Evolutionary conservation across 2,888 invertebrate species (phyloP), one percentile per base, ranked within the genome.

Genomic region (Dasypogon diadema): DNA sequence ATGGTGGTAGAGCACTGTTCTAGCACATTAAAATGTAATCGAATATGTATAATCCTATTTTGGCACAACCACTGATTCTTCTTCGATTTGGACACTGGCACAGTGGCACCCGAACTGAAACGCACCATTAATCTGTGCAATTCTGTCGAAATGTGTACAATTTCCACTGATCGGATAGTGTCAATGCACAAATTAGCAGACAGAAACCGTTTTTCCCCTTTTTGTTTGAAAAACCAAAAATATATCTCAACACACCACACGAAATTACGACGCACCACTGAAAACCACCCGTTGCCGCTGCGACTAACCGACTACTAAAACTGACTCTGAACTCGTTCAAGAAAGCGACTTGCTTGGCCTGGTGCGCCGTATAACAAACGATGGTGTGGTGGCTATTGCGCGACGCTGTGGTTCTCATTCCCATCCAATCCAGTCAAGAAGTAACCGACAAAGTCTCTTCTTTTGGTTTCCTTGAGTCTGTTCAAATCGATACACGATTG

Each of bases 401-500:
- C 42, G 42, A 37, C n/a, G 63, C 42, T 24, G 26, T 26, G 22
- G 37, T 22, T 10, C 63, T 16, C 10, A 10, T 42, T 65, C 26
- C 65, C 46, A 65, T 65, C 65, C 46, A 30, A 70, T 42, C 14
- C 22, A 68, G 16, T 48, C 70, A 34, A 54, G 21, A 54, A 34
- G 30, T n/a, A 54, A 68, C 46, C 37, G 60, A 22, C 54, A 37
- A 18, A 10, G 1, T n/a, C 26, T 54, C 30, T 54, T 34, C 30
- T 54, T 24, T 34, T 30, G 54, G 16, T 51, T 70, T 54, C 34
- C 18, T 2, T 16, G 21, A 18, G 34, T 34, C 30, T 30, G 24
- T 70, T 68, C 48, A 24, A 68, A 48, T 48, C 65, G 60, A 60
- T 60, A n/a, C 37, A 16, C 70, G 51, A 70, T 70, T 54, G 70